Evolutionary conservation across 2,797 vertebrate genomes (phyloP), one percentile per base, ranked within the genome.

Genomic region (Zenarchopterus dispar): DNA sequence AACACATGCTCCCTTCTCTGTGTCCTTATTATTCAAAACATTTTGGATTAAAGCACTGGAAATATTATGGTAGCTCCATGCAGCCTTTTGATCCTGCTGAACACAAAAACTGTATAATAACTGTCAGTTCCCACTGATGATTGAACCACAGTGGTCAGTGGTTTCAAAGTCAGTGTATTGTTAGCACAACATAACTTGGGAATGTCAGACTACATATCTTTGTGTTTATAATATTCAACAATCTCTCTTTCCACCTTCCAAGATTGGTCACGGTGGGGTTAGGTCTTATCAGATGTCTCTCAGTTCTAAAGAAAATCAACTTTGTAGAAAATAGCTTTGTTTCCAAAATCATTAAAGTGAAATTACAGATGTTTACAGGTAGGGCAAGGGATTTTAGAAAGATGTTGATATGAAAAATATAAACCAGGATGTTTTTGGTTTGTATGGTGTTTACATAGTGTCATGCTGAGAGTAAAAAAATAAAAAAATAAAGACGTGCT

Each of bases 141-240:
- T 60, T 22, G 54, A 68, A 63, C 76, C 65, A 17, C 71, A 49
- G 53, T 61, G 75, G 67, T 70, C 63, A 73, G 60, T 21, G 46
- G 43, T 71, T 68, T 77, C 31, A 69, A 44, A 77, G 68, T 69
- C 73, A 49, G 49, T 31, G 60, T 21, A 63, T 43, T 67, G 59
- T 70, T 75, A 62, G 61, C 57, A 44, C 60, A 42, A 66, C 74
- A 79, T 64, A 59, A 60, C 64, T 60, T 70, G 75, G 61, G 46
- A 79, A 79, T 79, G 77, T 81, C 70, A 79, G 68, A 81, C 65
- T 66, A 73, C 73, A 77, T 58, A 56, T 70, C 56, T 53, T 15
- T 61, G 65, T 63, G 61, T 68, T 65, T 63, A 50, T 76, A 76
- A 62, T 73, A 50, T 75, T 51, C 36, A 67, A 59, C 56, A 62